Evolutionary conservation across 2,113 vertebrate species (phyloP).

Genomic region (Riparia riparia): DNA sequence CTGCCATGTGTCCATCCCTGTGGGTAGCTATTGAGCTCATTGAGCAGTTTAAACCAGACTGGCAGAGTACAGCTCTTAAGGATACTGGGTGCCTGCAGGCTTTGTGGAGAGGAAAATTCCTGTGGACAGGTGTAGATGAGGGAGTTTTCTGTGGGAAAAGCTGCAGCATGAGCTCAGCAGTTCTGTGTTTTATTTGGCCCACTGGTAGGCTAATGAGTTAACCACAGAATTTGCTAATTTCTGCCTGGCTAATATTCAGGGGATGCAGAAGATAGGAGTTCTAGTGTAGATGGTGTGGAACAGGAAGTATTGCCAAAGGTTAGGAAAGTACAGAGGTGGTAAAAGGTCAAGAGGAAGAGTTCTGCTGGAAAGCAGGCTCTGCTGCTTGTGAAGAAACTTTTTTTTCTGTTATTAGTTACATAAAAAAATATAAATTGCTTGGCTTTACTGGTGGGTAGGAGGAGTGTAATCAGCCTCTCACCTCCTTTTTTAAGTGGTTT

Average conservation of each 20-base stretch:
- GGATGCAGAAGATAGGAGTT: neutral
- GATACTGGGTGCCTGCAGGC: neutral
- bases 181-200: neutral
- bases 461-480: neutral
- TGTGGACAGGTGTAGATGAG: neutral
- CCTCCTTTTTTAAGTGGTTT: neutral
- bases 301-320: neutral
- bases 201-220: neutral
- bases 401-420: neutral
- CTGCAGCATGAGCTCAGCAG: neutral
- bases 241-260: neutral
- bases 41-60: neutral
- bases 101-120: neutral
- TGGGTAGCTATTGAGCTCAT: neutral
- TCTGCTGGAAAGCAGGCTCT: neutral
- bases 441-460: neutral
- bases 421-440: neutral
- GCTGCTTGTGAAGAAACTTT: neutral
- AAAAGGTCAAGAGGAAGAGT: neutral
- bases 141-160: neutral
- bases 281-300: neutral
- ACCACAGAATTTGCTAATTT: neutral
- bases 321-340: neutral
- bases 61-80: neutral
- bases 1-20: neutral